phyloP scores from a whole-genome alignment of 1,140 invertebrate species.

The Diprion similis region DNA sequence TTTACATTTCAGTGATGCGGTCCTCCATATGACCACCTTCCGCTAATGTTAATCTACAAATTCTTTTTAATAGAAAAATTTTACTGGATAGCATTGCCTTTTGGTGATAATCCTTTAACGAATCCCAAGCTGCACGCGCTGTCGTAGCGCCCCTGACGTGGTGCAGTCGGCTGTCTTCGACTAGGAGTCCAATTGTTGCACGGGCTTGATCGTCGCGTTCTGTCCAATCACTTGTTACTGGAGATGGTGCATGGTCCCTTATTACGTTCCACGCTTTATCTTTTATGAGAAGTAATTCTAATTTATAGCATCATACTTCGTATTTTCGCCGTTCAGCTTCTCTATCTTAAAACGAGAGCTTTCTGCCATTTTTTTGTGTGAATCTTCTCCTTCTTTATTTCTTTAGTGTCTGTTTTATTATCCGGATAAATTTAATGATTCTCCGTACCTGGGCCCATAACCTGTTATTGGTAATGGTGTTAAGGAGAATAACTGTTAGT shows the following conservation, averaged over 20 bases:
- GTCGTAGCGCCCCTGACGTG: constrained; percentile 13
- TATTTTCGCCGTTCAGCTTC: not conserved
- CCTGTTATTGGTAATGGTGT: too few species aligned
- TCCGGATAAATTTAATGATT: not conserved
- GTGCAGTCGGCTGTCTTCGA: constrained; percentile 19
- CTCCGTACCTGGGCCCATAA: not conserved
- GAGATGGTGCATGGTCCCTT: not conserved
- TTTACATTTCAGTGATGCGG: constrained; percentile 22
- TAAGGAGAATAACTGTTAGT: too few species aligned
- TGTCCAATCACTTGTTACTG: constrained; percentile 5
- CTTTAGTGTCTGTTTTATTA: not conserved
- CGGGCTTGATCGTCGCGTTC: constrained; percentile 14
- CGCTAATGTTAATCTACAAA: constrained; percentile 16
- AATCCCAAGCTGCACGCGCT: constrained; percentile 15
- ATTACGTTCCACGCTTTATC: constrained; percentile 11
- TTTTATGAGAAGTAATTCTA: constrained; percentile 14
- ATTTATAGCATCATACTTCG: constrained; percentile 18
- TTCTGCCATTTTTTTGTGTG: not conserved
- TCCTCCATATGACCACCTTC: constrained; percentile 19
- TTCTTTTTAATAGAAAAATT: constrained; percentile 8
- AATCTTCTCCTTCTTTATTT: too few species aligned
- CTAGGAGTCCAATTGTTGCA: constrained; percentile 17
- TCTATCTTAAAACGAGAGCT: not conserved
- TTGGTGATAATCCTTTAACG: constrained; percentile 17
- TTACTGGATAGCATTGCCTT: constrained; percentile 14